phyloP scores from a whole-genome alignment of 2,797 vertebrate genomes.

The Apogon talboti region DNA sequence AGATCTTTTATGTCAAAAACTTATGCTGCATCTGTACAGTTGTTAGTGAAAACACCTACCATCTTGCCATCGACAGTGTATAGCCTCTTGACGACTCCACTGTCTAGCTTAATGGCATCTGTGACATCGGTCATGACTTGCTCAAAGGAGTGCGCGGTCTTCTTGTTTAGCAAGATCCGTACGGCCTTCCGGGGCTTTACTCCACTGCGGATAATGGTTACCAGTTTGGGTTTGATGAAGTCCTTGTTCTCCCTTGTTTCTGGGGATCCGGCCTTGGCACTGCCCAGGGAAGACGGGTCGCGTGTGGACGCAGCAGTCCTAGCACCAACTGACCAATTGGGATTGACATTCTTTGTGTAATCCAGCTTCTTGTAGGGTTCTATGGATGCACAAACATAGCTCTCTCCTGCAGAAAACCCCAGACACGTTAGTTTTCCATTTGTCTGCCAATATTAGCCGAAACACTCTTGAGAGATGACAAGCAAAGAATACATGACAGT shows the following conservation, averaged over 20 bases:
- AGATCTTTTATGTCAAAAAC: background rate
- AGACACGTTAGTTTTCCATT: slow-evolving; percentile 13
- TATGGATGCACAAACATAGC: slow-evolving; percentile 96
- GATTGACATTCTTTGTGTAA: slow-evolving; percentile 98
- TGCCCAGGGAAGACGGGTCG: slow-evolving; percentile 87
- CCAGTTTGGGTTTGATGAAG: slow-evolving; percentile 96
- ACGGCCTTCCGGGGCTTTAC: slow-evolving; percentile 97
- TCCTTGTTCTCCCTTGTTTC: slow-evolving; percentile 91
- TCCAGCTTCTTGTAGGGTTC: slow-evolving; percentile 96
- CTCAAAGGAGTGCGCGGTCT: slow-evolving; percentile 96
- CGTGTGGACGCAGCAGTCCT: slow-evolving; percentile 83
- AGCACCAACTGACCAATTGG: slow-evolving; percentile 95
- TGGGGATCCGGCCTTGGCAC: slow-evolving; percentile 83
- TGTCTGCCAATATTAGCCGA: background rate
- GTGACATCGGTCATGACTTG: slow-evolving; percentile 98
- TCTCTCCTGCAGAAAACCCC: slow-evolving; percentile 86
- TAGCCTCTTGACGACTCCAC: slow-evolving; percentile 92
- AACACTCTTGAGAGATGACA: background rate
- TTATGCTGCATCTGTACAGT: background rate
- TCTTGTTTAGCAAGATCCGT: slow-evolving; percentile 96
- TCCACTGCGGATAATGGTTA: slow-evolving; percentile 96
- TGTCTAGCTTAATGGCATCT: slow-evolving; percentile 96
- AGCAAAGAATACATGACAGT: background rate
- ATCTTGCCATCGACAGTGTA: slow-evolving; percentile 96
- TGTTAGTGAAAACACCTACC: slow-evolving; percentile 79